Percentiles rank a stretch among this genome's conserved stretches.
Conservation (phyloP, 2,888 invertebrate species). For the Athalia cordata region DNA sequence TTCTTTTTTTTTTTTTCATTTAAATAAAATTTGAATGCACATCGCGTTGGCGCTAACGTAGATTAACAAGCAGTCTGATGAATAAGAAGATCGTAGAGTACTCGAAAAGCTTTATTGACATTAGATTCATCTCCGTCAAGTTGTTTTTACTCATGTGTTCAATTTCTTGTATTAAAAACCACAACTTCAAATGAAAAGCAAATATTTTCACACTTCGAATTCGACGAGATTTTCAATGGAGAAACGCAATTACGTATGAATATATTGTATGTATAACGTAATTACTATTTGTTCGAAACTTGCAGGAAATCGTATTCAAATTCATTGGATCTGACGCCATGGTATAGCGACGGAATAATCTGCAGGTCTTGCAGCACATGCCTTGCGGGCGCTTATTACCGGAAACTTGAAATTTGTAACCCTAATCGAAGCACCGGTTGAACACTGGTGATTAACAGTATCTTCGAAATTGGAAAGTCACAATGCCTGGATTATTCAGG, state of each 20-base stretch:
- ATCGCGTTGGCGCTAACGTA: no score
- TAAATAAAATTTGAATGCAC: no score
- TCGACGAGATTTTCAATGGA: no score
- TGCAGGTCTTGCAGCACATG: background rate
- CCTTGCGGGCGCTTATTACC: background rate
- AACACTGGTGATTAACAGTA: conserved; percentile 1
- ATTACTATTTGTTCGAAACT: conserved; percentile 1
- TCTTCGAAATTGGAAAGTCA: background rate
- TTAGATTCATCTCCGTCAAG: no score
- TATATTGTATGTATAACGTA: background rate
- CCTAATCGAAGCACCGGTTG: background rate
- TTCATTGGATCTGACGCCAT: background rate
- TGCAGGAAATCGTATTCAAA: background rate
- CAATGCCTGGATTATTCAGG: background rate
- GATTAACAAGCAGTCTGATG: no score
- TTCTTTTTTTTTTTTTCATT: no score
- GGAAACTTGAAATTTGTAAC: conserved; percentile 17
- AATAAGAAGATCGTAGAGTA: no score
- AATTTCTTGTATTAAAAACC: no score
- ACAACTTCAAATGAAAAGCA: no score
- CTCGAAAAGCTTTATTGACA: no score
- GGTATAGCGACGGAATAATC: background rate
- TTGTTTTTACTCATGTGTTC: no score
- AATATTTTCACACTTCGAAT: no score
- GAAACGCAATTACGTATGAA: background rate